These are phyloP conservation scores for Unio pictorum DNA, from an alignment of 2,888 invertebrate genomes.

Conservation along the genomic window DNA sequence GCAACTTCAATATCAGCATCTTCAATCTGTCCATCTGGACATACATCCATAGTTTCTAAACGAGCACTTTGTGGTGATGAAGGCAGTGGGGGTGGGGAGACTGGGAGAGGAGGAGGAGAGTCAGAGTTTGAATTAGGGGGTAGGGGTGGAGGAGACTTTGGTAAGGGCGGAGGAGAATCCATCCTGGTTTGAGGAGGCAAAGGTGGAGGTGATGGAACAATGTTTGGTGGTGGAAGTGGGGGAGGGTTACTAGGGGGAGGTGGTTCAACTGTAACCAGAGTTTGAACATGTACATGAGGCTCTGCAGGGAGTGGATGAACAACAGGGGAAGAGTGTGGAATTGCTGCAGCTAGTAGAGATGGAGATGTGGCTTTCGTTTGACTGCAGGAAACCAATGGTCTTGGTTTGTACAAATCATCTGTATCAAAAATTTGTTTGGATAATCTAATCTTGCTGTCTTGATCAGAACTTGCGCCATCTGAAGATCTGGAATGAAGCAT, in stretches of 20 bases:
- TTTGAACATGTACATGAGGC: too few species aligned
- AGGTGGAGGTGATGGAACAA: constrained; percentile 6
- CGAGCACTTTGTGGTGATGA: not conserved
- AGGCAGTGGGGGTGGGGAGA: not conserved
- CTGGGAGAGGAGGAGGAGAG: constrained; percentile 1
- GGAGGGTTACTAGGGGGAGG: not conserved
- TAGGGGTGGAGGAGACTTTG: constrained; percentile 5
- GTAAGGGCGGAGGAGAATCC: constrained; percentile 21
- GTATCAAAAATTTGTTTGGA: constrained; percentile 77
- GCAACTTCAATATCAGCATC: too few species aligned
- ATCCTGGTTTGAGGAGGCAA: constrained; percentile 17
- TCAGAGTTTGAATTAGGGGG: not conserved
- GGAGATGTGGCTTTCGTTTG: too few species aligned
- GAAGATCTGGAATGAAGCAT: constrained; percentile 7
- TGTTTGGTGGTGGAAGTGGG: not conserved
- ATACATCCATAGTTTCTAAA: too few species aligned
- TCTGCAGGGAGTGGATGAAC: too few species aligned
- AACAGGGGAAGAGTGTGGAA: too few species aligned
- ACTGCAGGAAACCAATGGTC: constrained; percentile 33
- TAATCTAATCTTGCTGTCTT: constrained; percentile 21
- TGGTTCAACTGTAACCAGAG: not conserved
- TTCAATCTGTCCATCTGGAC: not conserved
- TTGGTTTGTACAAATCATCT: constrained; percentile 82
- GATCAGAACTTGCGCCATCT: not conserved
- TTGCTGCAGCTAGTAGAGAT: too few species aligned